These are phyloP conservation scores for Anolis carolinensis DNA, from an alignment of 2,113 vertebrate genomes.

Conservation along the genomic window DNA sequence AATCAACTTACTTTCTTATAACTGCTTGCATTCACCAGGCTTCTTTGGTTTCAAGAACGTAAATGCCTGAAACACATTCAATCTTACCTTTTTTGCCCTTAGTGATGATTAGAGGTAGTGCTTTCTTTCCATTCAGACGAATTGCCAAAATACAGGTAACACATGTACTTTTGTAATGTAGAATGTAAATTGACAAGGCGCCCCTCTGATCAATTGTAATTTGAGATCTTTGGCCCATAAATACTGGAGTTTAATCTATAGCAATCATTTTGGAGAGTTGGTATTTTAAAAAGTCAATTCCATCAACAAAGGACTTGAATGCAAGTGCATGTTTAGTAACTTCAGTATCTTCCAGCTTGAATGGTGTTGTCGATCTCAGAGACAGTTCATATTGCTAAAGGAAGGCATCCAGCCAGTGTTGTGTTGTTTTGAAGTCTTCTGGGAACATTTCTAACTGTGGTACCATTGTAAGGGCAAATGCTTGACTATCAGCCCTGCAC, in stretches of 20 bases:
- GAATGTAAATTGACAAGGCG: background rate
- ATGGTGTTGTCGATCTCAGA: background rate
- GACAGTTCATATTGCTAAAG: background rate
- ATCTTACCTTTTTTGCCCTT: conserved; percentile 1
- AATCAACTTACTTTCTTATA: background rate
- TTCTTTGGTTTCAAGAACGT: background rate
- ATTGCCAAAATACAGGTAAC: background rate
- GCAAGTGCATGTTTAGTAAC: background rate
- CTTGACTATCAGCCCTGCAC: too few relatives aligned
- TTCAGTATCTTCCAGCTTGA: background rate
- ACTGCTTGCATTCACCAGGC: background rate
- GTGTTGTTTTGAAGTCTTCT: background rate
- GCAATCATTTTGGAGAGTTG: too few relatives aligned
- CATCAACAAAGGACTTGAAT: background rate
- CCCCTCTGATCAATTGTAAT: background rate
- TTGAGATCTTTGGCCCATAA: background rate
- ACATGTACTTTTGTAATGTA: background rate
- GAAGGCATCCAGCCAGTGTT: background rate
- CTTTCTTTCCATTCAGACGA: background rate
- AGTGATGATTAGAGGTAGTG: background rate
- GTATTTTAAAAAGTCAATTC: too few relatives aligned
- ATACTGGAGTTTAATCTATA: background rate
- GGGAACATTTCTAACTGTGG: too few relatives aligned
- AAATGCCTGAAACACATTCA: background rate
- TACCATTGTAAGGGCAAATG: too few relatives aligned